Conservation (phyloP, 2,797 vertebrate genomes). For the Danio jaintianensis region DNA sequence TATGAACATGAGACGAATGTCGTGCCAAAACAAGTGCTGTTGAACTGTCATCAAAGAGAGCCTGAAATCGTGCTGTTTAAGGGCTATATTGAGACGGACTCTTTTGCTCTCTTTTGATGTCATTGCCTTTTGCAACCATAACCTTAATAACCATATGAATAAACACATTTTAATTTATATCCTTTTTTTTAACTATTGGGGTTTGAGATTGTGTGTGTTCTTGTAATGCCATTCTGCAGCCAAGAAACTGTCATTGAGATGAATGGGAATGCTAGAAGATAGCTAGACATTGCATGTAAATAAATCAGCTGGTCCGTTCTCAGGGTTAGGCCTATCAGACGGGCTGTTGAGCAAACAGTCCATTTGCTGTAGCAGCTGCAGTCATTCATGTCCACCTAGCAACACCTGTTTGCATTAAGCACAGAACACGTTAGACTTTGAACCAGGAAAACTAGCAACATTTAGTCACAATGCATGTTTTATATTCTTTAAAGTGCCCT, state of each 20-base stretch:
- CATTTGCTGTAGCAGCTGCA: constrained; percentile 55
- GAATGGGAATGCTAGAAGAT: background rate
- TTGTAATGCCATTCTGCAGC: background rate
- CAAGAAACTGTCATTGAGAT: constrained; percentile 1
- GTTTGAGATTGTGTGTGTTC: background rate
- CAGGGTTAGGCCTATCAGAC: constrained; percentile 41
- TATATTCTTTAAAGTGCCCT: too few relatives aligned
- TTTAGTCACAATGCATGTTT: background rate
- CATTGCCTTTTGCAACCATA: background rate
- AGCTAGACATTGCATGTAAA: constrained; percentile 27
- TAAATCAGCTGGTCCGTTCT: constrained; percentile 42
- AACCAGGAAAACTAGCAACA: constrained; percentile 33
- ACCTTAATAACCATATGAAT: background rate
- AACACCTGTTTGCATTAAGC: constrained; percentile 75
- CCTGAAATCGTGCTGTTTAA: background rate
- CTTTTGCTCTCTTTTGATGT: constrained; percentile 6
- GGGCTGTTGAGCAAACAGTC: constrained; percentile 72
- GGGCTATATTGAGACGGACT: background rate
- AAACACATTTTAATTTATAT: background rate
- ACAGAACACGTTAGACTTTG: constrained; percentile 38
- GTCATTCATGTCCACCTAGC: constrained; percentile 75
- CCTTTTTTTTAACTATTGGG: background rate
- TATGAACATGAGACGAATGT: background rate
- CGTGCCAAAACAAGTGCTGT: constrained; percentile 5
- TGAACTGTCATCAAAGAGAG: background rate